A percentile compares a stretch with the other conserved stretches of the same genome.
Evolutionary conservation across 2,888 invertebrate species (phyloP).

Genomic region (Tetanocera ferruginea): DNA sequence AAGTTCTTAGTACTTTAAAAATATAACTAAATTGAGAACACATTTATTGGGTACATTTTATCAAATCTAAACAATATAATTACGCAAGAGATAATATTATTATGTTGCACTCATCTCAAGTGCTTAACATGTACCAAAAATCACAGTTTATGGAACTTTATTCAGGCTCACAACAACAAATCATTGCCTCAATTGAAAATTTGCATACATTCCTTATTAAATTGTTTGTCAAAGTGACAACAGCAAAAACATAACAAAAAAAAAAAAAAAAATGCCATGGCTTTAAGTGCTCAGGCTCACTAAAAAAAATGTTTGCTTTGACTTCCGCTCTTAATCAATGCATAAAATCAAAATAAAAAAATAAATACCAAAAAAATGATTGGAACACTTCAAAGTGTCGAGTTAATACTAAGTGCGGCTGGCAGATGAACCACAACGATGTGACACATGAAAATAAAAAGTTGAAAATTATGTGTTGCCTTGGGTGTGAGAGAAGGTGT

Average conservation of each 20-base stretch:
- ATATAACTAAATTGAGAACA: too few species aligned
- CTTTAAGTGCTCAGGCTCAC: not conserved
- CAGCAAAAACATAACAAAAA: not conserved
- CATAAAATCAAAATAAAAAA: not conserved
- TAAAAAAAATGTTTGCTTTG: not conserved
- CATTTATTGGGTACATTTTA: too few species aligned
- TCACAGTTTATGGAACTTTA: too few species aligned
- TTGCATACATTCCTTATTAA: not conserved
- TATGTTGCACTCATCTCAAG: too few species aligned
- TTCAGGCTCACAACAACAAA: too few species aligned
- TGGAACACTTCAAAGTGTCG: conserved; percentile 23
- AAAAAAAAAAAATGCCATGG: not conserved
- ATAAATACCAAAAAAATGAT: conserved; percentile 17
- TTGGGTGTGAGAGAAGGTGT: too few species aligned
- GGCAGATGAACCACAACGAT: not conserved
- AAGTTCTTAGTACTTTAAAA: too few species aligned
- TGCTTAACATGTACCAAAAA: too few species aligned
- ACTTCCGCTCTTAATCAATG: not conserved
- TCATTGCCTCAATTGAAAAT: not conserved
- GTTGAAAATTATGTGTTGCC: not conserved
- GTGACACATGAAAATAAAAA: conserved; percentile 1
- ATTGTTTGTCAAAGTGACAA: not conserved
- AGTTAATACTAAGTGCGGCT: conserved; percentile 5
- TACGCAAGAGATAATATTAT: too few species aligned
- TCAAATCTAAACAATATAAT: too few species aligned